Evolutionary conservation across 1,140 invertebrate species (phyloP).

Genomic region (Pseudomyrmex flavicornis): DNA sequence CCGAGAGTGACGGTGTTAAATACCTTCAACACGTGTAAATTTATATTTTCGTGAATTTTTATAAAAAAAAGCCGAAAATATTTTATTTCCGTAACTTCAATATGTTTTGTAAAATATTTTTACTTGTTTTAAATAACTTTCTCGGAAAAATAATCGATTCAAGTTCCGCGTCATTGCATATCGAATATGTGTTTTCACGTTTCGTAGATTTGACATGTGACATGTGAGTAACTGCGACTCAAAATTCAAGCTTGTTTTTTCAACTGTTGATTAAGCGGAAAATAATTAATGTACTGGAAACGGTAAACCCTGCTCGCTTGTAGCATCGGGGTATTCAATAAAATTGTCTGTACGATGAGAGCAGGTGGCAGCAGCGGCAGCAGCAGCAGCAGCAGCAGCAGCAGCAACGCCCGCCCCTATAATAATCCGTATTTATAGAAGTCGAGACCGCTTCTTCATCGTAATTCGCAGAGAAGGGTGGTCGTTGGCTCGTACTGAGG

Average conservation of each 20-base stretch:
- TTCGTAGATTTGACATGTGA: background rate
- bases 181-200: no score
- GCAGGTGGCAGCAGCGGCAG: background rate
- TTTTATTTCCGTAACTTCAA: background rate
- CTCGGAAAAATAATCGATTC: no score
- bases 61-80: background rate
- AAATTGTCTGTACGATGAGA: slow-evolving; percentile 46
- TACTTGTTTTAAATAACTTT: background rate
- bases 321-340: slow-evolving; percentile 2
- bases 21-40: no score
- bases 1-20: no score
- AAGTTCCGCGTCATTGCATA: no score
- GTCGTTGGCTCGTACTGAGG: slow-evolving; percentile 52
- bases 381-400: background rate
- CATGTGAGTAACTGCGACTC: background rate
- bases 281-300: slow-evolving; percentile 38
- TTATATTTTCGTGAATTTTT: no score
- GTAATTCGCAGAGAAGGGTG: slow-evolving; percentile 57
- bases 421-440: slow-evolving; percentile 72
- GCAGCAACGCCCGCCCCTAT: background rate
- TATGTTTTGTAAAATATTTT: background rate
- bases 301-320: background rate
- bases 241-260: background rate
- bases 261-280: background rate
- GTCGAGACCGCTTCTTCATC: slow-evolving; percentile 56